Evolutionary conservation across 2,888 invertebrate species (phyloP).

Genomic region (Sinohyriopsis cumingii): DNA sequence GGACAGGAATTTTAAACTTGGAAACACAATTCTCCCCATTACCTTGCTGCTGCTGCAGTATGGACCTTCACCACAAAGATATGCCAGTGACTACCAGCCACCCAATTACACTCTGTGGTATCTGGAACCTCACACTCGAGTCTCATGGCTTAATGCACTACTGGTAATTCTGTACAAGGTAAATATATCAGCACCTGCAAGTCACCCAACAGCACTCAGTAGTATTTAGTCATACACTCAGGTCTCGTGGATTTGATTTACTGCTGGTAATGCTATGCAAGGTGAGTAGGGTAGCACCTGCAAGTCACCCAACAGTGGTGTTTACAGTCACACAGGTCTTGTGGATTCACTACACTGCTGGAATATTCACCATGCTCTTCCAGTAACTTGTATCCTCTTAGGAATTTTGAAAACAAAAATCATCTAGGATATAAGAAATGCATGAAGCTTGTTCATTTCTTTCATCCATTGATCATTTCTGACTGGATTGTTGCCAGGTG

Average conservation of each 20-base stretch:
- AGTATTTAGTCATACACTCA: no score
- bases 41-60: slow-evolving; percentile 86
- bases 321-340: slow-evolving; percentile 76
- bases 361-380: no score
- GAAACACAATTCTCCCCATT: slow-evolving; percentile 89
- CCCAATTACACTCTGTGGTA: slow-evolving; percentile 89
- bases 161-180: slow-evolving; percentile 97
- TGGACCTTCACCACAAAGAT: slow-evolving; percentile 84
- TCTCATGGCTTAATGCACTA: slow-evolving; percentile 94
- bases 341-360: slow-evolving; percentile 83
- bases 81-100: slow-evolving; percentile 77
- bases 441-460: no score
- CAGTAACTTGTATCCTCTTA: no score
- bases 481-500: no score
- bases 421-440: no score
- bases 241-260: no score
- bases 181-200: slow-evolving; percentile 27
- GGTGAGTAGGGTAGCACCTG: no score
- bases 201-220: neutral
- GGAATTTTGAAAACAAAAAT: no score
- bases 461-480: no score
- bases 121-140: slow-evolving; percentile 87
- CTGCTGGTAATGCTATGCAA: no score
- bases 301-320: no score
- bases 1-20: slow-evolving; percentile 96